Base-by-base conservation (phyloP, 1,140 invertebrate species). In the Bombus balteatus region DNA sequence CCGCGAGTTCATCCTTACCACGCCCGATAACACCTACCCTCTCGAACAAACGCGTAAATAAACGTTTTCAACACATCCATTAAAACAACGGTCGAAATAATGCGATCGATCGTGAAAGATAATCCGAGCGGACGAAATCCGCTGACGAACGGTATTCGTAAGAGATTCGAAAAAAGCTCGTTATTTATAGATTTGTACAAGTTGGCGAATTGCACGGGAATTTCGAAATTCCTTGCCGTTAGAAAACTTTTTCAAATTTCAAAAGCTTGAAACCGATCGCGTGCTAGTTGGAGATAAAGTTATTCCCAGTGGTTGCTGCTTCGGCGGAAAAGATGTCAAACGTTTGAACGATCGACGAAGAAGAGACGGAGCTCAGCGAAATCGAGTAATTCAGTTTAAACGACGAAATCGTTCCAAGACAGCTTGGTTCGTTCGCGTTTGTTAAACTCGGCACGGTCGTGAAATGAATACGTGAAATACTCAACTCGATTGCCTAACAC, bases 1-100 rank as follows among this genome's bases (percentile, higher is more conserved):
- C 84, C 84, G 73, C 79, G 81, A 85, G 87, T 85, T 90, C 88
- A 91, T 88, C 83, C 83, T 73, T 80, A 53, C 34, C 57, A 65
- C 59, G 22, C 83, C 68, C 57, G 68, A 71, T 85, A 85, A 65
- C 77, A 57, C 83, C 83, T 80, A 80, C 41, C 57, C 47, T 72
- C 76, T 62, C 57, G 1, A 62, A 83, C 34, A 83, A 12, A 83
- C 66, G 25, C 28, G 37, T 32, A 41, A 62, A 57, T 15, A 41
- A 81, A 68, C 32, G 6, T 70, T 79, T 43, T 53, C 66, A n/a
- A 34, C 22, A 34, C 34, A 15, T 43, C n/a, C 22, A 62, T 81
- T 81, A 39, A 37, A 22, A 65, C 25, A 41, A 18, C 53, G 34
- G 12, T 12, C 1, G 37, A 72, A 9, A n/a, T 25, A n/a, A 25